Conservation (phyloP, 2,113 vertebrate species). For the Eubucco bourcierii region DNA sequence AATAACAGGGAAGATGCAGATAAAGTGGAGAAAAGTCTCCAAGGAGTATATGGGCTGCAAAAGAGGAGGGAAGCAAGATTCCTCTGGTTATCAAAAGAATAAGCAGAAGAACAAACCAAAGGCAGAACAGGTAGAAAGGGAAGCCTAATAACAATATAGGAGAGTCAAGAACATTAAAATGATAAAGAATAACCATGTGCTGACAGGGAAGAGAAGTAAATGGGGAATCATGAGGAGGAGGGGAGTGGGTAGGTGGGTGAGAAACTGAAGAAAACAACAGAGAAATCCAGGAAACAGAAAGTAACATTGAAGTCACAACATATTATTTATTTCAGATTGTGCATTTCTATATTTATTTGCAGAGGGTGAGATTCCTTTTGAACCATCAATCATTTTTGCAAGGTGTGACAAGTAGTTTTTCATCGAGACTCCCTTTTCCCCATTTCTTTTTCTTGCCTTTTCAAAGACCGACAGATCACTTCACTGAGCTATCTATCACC, state of each 20-base stretch:
- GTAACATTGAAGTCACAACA: background rate
- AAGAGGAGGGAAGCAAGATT: background rate
- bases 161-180: background rate
- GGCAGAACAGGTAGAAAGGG: background rate
- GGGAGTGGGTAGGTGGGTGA: background rate
- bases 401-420: constrained; percentile 7
- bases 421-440: background rate
- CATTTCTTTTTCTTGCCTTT: background rate
- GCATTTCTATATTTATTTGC: background rate
- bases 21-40: background rate
- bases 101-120: background rate
- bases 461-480: background rate
- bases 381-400: constrained; percentile 45
- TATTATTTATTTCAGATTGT: constrained; percentile 48
- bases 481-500: background rate
- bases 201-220: background rate
- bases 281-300: background rate
- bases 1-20: background rate
- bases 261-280: background rate
- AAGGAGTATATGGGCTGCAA: accelerated
- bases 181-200: background rate
- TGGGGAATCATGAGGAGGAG: background rate
- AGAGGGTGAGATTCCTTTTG: constrained; percentile 6
- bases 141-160: background rate
- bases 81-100: background rate